These are phyloP conservation scores for Darevskia nairensis DNA, from an alignment of 2,797 vertebrate genomes.

Conservation along the genomic window DNA sequence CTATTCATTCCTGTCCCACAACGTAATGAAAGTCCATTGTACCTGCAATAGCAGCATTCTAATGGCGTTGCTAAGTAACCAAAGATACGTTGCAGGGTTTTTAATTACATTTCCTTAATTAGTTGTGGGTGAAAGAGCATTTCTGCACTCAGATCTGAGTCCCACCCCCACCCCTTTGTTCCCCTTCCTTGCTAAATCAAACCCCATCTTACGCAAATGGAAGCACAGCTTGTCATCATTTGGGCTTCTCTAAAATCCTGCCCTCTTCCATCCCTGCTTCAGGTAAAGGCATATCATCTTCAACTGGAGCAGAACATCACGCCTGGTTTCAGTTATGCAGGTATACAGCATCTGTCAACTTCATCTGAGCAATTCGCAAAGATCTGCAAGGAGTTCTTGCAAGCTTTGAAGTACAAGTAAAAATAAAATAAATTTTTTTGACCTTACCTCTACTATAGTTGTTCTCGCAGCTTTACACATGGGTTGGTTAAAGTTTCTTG, in stretches of 20 bases:
- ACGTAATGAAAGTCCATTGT: slow-evolving; percentile 78
- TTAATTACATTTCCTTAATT: slow-evolving; percentile 78
- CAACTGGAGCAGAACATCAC: neutral
- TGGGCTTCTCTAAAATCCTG: neutral
- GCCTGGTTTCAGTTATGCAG: neutral
- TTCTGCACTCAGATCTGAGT: slow-evolving; percentile 67
- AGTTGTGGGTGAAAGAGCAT: slow-evolving; percentile 47
- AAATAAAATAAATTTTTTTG: neutral
- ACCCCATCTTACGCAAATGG: neutral
- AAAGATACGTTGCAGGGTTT: slow-evolving; percentile 72
- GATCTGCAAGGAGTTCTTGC: neutral
- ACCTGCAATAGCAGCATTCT: slow-evolving; percentile 83
- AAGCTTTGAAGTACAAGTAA: no score
- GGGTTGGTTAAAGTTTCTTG: slow-evolving; percentile 96
- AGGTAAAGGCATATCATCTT: neutral
- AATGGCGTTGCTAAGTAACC: slow-evolving; percentile 90
- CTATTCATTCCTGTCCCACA: slow-evolving; percentile 76
- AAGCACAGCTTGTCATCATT: neutral
- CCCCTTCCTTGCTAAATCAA: neutral
- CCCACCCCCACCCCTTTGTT: neutral
- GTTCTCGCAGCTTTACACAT: slow-evolving; percentile 97
- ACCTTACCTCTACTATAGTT: slow-evolving; percentile 93
- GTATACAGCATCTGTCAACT: neutral
- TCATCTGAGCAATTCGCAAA: neutral
- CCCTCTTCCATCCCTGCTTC: neutral